Percentiles rank a stretch among this genome's conserved stretches.
Evolutionary conservation across 53 echinoderm and acorn worm genomes (phyloP).

Genomic region (Patiria pectinifera): DNA sequence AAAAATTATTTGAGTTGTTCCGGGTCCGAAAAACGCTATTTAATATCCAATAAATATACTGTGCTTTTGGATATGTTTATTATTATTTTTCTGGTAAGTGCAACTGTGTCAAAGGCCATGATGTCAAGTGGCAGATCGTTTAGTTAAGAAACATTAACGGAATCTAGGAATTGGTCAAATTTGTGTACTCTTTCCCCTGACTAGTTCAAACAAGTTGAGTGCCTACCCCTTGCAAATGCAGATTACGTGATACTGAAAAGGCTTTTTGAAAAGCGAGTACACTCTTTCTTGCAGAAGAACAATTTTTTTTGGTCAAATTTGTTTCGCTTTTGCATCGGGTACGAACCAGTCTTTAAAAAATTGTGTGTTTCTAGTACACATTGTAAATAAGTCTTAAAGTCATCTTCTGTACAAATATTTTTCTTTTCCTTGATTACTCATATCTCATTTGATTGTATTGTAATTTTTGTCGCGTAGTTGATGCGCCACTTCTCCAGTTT

Average conservation of each 20-base stretch:
- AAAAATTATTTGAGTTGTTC: too few relatives aligned
- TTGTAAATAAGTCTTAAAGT: conserved; percentile 4
- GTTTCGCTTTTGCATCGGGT: background rate
- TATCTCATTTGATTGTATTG: background rate
- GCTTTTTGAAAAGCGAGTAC: background rate
- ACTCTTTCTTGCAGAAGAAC: background rate
- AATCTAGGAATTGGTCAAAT: too few relatives aligned
- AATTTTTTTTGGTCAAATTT: background rate
- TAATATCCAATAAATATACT: too few relatives aligned
- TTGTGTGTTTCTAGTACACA: background rate
- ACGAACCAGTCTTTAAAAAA: background rate
- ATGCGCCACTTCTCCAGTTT: background rate
- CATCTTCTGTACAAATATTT: background rate
- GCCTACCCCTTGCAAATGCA: conserved; percentile 5
- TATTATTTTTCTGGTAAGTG: too few relatives aligned
- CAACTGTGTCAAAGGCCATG: too few relatives aligned
- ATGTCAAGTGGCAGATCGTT: too few relatives aligned
- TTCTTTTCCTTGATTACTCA: background rate
- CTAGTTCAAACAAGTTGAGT: too few relatives aligned
- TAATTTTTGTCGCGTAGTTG: background rate
- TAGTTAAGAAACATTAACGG: too few relatives aligned
- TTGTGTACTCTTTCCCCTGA: too few relatives aligned
- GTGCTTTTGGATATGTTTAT: too few relatives aligned
- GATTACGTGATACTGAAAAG: background rate
- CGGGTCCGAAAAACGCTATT: too few relatives aligned